Percentiles rank a stretch among this genome's conserved stretches.
These are phyloP conservation scores for Acrossocheilus fasciatus DNA, from an alignment of 2,797 vertebrate species.

Conservation along the genomic window DNA sequence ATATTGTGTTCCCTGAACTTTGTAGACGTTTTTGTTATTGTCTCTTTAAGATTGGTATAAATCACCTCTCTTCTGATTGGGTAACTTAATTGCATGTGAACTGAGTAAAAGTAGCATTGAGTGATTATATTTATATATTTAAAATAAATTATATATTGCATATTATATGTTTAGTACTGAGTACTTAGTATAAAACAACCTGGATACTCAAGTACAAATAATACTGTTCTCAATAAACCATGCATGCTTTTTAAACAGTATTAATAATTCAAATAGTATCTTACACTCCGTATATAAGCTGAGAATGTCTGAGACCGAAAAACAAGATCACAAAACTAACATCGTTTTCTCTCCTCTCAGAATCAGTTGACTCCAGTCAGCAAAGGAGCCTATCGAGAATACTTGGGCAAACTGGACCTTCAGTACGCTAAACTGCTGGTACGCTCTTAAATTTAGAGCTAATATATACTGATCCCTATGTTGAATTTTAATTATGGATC, in stretches of 20 bases:
- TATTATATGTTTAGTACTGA: neutral
- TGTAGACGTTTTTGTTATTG: neutral
- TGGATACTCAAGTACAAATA: neutral
- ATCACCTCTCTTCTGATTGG: neutral
- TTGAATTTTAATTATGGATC: neutral
- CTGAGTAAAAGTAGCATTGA: neutral
- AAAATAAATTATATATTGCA: too few species aligned
- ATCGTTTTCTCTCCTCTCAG: conserved; percentile 69
- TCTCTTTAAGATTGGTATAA: neutral
- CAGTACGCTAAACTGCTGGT: conserved; percentile 90
- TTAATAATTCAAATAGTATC: neutral
- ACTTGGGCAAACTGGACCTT: conserved; percentile 88
- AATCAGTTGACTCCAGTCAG: conserved; percentile 83
- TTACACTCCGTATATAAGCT: neutral
- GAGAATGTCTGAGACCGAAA: neutral
- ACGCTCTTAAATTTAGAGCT: conserved; percentile 53
- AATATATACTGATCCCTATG: neutral
- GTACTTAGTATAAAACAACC: neutral
- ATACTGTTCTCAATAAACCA: neutral
- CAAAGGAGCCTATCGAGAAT: conserved; percentile 86
- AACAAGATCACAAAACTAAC: neutral
- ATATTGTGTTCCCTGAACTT: neutral
- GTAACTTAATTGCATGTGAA: neutral
- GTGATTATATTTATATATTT: neutral
- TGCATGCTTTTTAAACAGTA: neutral